Conservation (phyloP, 2,797 vertebrate species). For the Apogon hyalosoma region DNA sequence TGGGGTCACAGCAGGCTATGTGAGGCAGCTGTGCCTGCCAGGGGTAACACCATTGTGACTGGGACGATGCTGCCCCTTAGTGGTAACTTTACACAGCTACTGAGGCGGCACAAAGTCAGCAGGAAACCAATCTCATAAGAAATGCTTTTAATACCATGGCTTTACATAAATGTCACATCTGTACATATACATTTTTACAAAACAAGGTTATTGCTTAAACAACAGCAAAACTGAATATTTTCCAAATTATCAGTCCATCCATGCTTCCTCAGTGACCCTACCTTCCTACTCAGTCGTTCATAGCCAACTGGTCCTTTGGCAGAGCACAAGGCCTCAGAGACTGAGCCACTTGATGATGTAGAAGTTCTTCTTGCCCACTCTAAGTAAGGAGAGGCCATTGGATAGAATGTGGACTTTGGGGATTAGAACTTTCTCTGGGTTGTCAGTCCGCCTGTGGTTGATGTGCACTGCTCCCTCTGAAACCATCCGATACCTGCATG, state of each 20-base stretch:
- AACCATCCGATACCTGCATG: slow-evolving; percentile 90
- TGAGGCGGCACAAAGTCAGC: slow-evolving; percentile 15
- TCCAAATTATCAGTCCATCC: slow-evolving; percentile 25
- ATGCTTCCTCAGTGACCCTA: slow-evolving; percentile 46
- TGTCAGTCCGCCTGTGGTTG: slow-evolving; percentile 88
- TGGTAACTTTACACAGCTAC: slow-evolving; percentile 15
- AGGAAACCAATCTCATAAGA: slow-evolving; percentile 26
- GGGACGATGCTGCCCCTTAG: slow-evolving; percentile 63
- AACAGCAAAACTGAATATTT: background rate
- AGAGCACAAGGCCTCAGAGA: slow-evolving; percentile 75
- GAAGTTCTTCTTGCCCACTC: slow-evolving; percentile 94
- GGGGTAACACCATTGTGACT: background rate
- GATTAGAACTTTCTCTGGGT: slow-evolving; percentile 91
- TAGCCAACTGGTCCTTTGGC: slow-evolving; percentile 9
- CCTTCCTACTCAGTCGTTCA: slow-evolving; percentile 50
- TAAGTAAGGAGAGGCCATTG: slow-evolving; percentile 92
- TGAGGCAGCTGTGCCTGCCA: slow-evolving; percentile 23
- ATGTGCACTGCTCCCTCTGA: slow-evolving; percentile 91
- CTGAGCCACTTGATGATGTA: slow-evolving; percentile 95
- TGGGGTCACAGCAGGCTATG: slow-evolving; percentile 51
- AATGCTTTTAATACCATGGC: slow-evolving; percentile 52
- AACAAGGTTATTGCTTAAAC: background rate
- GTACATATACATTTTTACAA: slow-evolving; percentile 53
- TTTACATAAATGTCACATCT: slow-evolving; percentile 45
- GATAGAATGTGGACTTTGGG: slow-evolving; percentile 91